phyloP scores from a whole-genome alignment of 2,797 vertebrate genomes.

The Cryptoblepharus egeriae region DNA sequence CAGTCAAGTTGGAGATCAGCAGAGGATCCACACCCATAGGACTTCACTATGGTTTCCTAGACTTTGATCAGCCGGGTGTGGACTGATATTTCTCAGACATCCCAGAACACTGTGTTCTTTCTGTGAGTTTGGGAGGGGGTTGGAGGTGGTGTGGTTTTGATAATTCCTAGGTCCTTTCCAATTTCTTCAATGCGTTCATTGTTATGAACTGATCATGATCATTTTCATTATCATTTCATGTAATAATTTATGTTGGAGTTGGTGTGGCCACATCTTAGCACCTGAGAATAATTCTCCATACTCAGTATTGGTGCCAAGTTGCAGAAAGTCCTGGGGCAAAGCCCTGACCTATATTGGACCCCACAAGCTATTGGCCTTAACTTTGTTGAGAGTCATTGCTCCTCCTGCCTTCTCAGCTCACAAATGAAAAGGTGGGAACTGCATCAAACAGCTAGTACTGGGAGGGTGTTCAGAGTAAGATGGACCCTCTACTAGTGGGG shows the following conservation, averaged over 20 bases:
- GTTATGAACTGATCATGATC: not conserved
- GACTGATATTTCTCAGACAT: not conserved
- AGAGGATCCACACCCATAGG: not conserved
- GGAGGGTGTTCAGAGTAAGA: too few relatives aligned
- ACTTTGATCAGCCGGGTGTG: not conserved
- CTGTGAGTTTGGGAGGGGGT: not conserved
- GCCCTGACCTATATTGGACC: too few relatives aligned
- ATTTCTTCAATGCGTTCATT: constrained; percentile 23
- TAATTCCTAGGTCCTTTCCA: not conserved
- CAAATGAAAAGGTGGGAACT: too few relatives aligned
- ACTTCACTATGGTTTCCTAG: not conserved
- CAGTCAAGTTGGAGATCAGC: too few relatives aligned
- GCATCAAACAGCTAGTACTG: too few relatives aligned
- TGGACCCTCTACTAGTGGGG: too few relatives aligned
- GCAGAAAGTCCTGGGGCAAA: too few relatives aligned
- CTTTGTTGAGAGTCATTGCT: too few relatives aligned
- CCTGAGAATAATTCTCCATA: constrained; percentile 38
- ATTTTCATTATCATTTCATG: constrained; percentile 10
- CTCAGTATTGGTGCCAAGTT: too few relatives aligned
- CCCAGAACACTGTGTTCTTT: not conserved
- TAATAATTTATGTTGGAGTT: constrained; percentile 19
- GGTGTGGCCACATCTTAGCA: constrained; percentile 8
- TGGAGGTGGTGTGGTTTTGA: constrained; percentile 15
- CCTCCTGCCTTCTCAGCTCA: too few relatives aligned
- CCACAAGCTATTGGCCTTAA: too few relatives aligned